Evolutionary conservation across 2,797 vertebrate species (phyloP), one percentile per base, ranked within the genome.

Genomic region (Tachyglossus aculeatus): DNA sequence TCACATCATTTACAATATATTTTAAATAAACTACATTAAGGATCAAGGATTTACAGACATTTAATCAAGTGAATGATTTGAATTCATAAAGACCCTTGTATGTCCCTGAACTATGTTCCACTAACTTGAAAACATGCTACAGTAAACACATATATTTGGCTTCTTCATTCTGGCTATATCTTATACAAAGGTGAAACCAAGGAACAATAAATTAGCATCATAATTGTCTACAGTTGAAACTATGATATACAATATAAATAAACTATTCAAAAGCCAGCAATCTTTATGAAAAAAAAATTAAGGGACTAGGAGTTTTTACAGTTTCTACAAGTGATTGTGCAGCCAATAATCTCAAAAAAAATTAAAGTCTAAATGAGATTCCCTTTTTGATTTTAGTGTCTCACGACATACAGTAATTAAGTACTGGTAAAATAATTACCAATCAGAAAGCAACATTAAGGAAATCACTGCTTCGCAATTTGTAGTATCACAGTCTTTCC

Each of bases 161-260:
- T 93, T 94, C 86, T 95, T 95, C 91, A 91, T 92, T 94, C 95
- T 94, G 91, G 94, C 92, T 95, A 91, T 93, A 93, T 95, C 93
- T 95, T 94, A 94, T 92, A 95, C 91, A 95, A 91, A 88, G 94
- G 93, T 92, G 94, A 97, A 95, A 94, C 93, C 84, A 91, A 93
- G 92, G 93, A 92, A 94, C 93, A 98, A 99, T 99, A 99, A 99
- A 98, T 98, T 98, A 94, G 91, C 90, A 96, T 96, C 88, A 88
- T 95, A 94, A 96, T 96, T 95, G 93, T 96, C 95, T 93, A 93
- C 95, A 95, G 93, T 92, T 90, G 93, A 96, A 95, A 95, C 94
- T 95, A 96, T 95, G 95, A 97, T 95, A 95, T 94, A 97, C 96
- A 97, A 94, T 95, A 95, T 94, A 95, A 96, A 94, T 92, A 95